Evolutionary conservation across 2,797 vertebrate genomes (phyloP).

Genomic region (Sebastes matsubarae): DNA sequence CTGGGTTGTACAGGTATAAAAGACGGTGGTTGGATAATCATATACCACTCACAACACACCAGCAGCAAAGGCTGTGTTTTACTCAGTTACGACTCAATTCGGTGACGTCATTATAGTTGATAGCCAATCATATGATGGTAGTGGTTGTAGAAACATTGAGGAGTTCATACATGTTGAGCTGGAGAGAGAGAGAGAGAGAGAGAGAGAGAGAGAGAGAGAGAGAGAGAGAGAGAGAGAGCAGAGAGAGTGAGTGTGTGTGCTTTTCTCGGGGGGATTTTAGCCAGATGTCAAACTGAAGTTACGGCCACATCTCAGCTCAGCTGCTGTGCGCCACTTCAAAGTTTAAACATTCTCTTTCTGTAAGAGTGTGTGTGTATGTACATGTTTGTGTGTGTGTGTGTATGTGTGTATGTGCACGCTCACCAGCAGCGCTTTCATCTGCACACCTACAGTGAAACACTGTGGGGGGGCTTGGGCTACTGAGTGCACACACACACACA

Average conservation of each 20-base stretch:
- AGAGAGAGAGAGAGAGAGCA: neutral
- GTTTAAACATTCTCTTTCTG: constrained; percentile 34
- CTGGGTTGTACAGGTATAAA: neutral
- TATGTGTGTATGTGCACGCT: constrained; percentile 33
- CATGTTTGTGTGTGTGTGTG: neutral
- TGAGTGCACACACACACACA: constrained; percentile 24
- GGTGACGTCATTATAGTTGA: neutral
- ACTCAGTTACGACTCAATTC: constrained; percentile 11
- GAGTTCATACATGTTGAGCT: constrained; percentile 6
- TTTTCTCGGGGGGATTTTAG: constrained; percentile 42
- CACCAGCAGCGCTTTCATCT: constrained; percentile 70
- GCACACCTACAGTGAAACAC: constrained; percentile 70
- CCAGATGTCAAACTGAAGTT: constrained; percentile 72
- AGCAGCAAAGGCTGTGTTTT: neutral
- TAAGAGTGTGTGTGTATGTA: constrained; percentile 7
- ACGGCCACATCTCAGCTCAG: constrained; percentile 61
- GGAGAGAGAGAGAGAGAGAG: neutral
- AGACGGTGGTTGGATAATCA: neutral
- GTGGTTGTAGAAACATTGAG: neutral
- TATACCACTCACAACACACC: neutral
- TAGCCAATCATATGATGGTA: constrained; percentile 5
- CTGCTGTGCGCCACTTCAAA: constrained; percentile 64
- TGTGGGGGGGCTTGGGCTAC: constrained; percentile 46
- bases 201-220: neutral
- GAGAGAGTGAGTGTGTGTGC: neutral